Base-by-base conservation (phyloP, 2,797 vertebrate genomes). In the Eremophila alpestris region DNA sequence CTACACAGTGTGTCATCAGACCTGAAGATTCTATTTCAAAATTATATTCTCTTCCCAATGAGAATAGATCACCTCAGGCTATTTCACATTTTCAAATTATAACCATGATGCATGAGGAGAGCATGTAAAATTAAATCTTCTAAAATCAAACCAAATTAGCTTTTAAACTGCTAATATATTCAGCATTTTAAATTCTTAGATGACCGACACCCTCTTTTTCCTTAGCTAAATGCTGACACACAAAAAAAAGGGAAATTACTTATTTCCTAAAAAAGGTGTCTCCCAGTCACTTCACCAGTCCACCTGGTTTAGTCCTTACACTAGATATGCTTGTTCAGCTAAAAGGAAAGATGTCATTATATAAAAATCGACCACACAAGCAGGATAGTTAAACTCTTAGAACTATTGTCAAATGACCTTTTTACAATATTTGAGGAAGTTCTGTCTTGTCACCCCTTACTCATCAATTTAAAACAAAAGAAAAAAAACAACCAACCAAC, bases 211-310 rank as follows among this genome's bases (percentile, higher is more conserved):
- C 9, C 43, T 81, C 29, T 78, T 55, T 85, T 69, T 82, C n/a
- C 46, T 74, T 63, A 63, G 59, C 54, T 60, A 87, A 87, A 76
- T 76, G 49, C 38, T 85, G 80, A 91, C 51, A 76, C 3, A 40
- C 36, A 43, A 40, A 48, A 22, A 4, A 52, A 52, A 24, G 38
- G 38, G 76, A 96, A 95, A 95, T 95, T 1, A 88, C 60, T 90
- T 69, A 87, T 88, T 96, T 97, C 95, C 94, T 90, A 90, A 81
- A 76, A 45, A 45, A 79, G 59, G 21, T 73, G 46, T 54, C 64
- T 79, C 83, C 24, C 49, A 65, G n/a, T 83, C 89, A 82, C 74
- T 86, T 93, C 52, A 86, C 27, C 30, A 62, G 45, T 48, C 65
- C 48, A 93, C 87, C 51, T 80, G 87, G 52, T 48, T 91, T 78